These are phyloP conservation scores for Pomacea maculata DNA, from an alignment of 1,140 invertebrate genomes.

Conservation along the genomic window DNA sequence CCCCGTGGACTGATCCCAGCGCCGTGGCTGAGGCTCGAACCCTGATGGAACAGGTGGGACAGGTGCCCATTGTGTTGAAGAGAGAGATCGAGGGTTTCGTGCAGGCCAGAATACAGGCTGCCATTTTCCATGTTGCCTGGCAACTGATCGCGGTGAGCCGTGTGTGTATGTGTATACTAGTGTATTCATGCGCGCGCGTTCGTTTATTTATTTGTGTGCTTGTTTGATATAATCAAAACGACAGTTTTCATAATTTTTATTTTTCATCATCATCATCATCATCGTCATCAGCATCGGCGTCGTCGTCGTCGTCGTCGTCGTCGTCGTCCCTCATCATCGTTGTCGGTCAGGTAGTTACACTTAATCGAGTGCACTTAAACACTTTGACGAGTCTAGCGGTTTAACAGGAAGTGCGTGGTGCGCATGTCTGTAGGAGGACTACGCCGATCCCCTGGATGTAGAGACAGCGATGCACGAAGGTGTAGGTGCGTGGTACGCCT, in stretches of 20 bases:
- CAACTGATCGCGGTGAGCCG: constrained; percentile 3
- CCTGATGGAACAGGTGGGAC: constrained; percentile 88
- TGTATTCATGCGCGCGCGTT: neutral
- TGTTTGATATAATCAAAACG: too few species aligned
- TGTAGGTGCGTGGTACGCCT: constrained; percentile 92
- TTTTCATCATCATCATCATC: too few species aligned
- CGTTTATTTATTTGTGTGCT: too few species aligned
- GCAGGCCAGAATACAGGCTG: constrained; percentile 9
- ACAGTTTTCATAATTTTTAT: too few species aligned
- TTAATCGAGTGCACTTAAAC: neutral
- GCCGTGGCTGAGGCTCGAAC: constrained; percentile 74
- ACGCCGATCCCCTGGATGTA: constrained; percentile 87
- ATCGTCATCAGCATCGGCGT: neutral
- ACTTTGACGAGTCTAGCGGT: neutral
- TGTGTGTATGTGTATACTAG: neutral
- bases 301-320: neutral
- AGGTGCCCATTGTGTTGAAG: constrained; percentile 72
- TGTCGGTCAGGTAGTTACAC: neutral
- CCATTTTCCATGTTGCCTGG: constrained; percentile 15
- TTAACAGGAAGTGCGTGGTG: neutral
- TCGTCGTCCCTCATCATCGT: too few species aligned
- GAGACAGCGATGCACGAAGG: constrained; percentile 95
- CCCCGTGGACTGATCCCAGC: constrained; percentile 81
- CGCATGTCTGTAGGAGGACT: constrained; percentile 64
- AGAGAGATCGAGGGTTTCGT: constrained; percentile 80